Conservation (phyloP, 2,888 invertebrate genomes). For the Chloroclystis v-ata region DNA sequence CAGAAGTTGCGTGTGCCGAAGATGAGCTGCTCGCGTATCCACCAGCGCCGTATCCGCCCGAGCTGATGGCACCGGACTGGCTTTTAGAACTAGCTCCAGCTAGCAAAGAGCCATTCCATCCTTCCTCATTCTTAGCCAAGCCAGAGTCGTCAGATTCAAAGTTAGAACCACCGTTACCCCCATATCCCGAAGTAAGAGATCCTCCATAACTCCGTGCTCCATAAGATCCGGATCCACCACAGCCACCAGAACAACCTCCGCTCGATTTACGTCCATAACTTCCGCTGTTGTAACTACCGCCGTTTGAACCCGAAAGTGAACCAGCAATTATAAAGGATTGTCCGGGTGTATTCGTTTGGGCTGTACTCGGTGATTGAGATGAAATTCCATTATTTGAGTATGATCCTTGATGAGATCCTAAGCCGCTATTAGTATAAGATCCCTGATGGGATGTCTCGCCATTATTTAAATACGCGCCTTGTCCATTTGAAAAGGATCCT, state of each 20-base stretch:
- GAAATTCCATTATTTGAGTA: slow-evolving; percentile 4
- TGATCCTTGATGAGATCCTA: slow-evolving; percentile 19
- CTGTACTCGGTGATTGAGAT: slow-evolving; percentile 3
- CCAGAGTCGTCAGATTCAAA: slow-evolving; percentile 21
- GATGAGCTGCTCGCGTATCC: slow-evolving; percentile 57
- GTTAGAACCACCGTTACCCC: slow-evolving; percentile 15
- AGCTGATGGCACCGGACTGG: slow-evolving; percentile 39
- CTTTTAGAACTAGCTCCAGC: slow-evolving; percentile 45
- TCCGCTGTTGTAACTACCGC: slow-evolving; percentile 19
- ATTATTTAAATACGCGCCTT: slow-evolving; percentile 9
- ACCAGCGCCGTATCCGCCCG: slow-evolving; percentile 28
- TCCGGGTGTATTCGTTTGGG: slow-evolving; percentile 21
- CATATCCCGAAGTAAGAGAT: background rate
- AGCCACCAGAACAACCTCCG: slow-evolving; percentile 43
- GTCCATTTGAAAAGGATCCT: slow-evolving; percentile 14
- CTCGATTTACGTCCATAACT: slow-evolving; percentile 16
- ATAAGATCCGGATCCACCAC: slow-evolving; percentile 27
- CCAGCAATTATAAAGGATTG: slow-evolving; percentile 43
- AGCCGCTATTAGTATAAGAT: slow-evolving; percentile 20
- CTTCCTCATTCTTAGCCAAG: slow-evolving; percentile 22
- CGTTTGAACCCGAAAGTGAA: slow-evolving; percentile 34
- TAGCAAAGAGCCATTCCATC: slow-evolving; percentile 20
- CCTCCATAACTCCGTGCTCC: slow-evolving; percentile 5
- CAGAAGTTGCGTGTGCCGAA: slow-evolving; percentile 55
- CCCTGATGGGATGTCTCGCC: slow-evolving; percentile 17